Conservation (phyloP, 2,888 invertebrate genomes). For the Meghimatium bilineatum region DNA sequence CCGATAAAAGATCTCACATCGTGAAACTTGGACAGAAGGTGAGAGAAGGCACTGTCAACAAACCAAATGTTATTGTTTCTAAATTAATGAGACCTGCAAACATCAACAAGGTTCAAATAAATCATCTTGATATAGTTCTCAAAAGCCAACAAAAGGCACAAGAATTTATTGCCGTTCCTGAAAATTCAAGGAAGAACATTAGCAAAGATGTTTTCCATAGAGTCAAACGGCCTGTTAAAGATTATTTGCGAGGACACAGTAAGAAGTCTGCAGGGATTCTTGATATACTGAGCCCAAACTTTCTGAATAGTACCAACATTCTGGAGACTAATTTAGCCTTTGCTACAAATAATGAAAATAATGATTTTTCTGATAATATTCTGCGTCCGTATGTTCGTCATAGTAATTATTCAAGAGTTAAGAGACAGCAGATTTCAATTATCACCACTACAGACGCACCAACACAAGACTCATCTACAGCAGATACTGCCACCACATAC, state of each 20-base stretch:
- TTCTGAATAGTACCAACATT: neutral
- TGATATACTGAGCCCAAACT: neutral
- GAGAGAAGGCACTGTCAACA: neutral
- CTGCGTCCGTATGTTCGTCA: no score
- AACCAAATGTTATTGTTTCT: neutral
- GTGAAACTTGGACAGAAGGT: neutral
- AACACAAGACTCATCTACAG: no score
- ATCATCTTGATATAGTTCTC: neutral
- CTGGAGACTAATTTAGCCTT: neutral
- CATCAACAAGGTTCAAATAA: neutral
- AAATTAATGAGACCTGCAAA: neutral
- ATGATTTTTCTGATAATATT: neutral
- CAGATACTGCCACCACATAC: no score
- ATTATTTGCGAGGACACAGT: neutral
- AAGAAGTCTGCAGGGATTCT: neutral
- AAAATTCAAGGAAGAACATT: neutral
- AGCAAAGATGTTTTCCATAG: neutral
- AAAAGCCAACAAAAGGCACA: neutral
- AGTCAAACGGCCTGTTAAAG: neutral
- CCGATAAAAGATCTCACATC: neutral
- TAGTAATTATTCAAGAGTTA: neutral
- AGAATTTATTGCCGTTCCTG: neutral
- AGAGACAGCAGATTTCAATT: neutral
- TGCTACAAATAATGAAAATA: neutral
- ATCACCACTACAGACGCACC: neutral